Base-by-base conservation (phyloP, 2,113 vertebrate genomes). In the Oxyura jamaicensis region DNA sequence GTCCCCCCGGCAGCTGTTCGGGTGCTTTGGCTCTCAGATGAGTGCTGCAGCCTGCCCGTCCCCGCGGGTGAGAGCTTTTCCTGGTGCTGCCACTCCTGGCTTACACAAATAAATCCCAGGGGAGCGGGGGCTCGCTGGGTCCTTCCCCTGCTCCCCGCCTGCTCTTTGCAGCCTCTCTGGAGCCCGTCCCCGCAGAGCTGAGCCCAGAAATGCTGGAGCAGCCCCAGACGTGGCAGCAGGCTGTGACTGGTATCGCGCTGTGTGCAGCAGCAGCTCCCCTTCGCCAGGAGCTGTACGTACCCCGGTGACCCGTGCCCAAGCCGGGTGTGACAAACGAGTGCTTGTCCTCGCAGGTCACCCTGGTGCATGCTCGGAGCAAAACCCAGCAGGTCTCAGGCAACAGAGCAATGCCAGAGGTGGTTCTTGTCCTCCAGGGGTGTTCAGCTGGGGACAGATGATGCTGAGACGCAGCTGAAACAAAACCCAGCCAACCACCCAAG, bases 221-320 rank as follows among this genome's bases (percentile, higher is more conserved):
- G 48, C 18, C 65, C 33, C 35, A 1, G 19, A 3, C 0, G 2
- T n/a, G 13, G 3, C 1, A 0, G n/a, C 28, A 75, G 42, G 42
- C 65, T 91, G 52, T 9, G 25, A 0, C 59, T 20, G 62, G 39
- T 58, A 16, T 4, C 1, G 0, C 8, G 22, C 31, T 35, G n/a
- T 18, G 46, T 26, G 52, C 33, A 6, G 68, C 36, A 46, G 26
- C 2, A 11, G 11, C 0, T 19, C 6, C 18, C 12, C 26, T 50
- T 44, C 8, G 4, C 76, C 15, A 44, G 25, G 18, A 11, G n/a
- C 44, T 13, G 68, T 35, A 13, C 12, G n/a, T 11, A 26, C 60
- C 66, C 8, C 2, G 1, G 1, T 0, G 58, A 21, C 15, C 69
- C 68, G 0, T 1, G 8, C 28, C 1, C 4, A 16, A 63, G 14